Evolutionary conservation across 2,113 vertebrate genomes (phyloP), one percentile per base, ranked within the genome.

Genomic region (Xiphophorus couchianus): DNA sequence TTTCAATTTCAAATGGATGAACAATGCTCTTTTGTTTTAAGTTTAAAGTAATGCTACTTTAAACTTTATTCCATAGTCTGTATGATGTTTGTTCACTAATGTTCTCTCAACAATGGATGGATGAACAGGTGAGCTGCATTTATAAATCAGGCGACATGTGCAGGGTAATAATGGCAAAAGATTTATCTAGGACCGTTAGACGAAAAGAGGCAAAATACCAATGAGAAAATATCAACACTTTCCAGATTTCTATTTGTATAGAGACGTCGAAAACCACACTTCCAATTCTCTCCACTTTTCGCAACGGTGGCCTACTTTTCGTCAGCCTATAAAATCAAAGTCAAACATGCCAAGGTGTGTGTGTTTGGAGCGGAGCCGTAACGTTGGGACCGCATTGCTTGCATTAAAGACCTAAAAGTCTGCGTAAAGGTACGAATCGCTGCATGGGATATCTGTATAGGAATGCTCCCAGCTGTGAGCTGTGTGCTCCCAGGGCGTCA

Each of bases 391-490:
- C 7, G 5, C 62, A 35, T 48, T 30, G 14, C 17, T 62, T 30
- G 12, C 14, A 35, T 27, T 69, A 19, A 13, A 60, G 28, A 22
- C 62, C 48, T 30, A 29, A 51, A 74, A 28, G 66, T 1, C 7
- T 0, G 63, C 37, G 25, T 33, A 37, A 73, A 71, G 35, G 19
- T 64, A 10, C 9, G 30, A 64, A 64, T 64, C 62, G 3, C 62
- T 9, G 28, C 17, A 22, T 33, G 28, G 2, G 62, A n/a, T 39
- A 12, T n/a, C 22, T n/a, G 33, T 83, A 64, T 66, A 69, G 86
- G 85, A 82, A 86, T 82, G 70, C 78, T 76, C 29, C 12, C 1
- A 19, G 35, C 29, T 48, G 64, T 73, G 31, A 65, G 11, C 12
- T 30, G 30, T 35, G 58, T 3, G 31, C 29, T 17, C 63, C 70